Evolutionary conservation across 2,113 vertebrate genomes (phyloP), one percentile per base, ranked within the genome.

Genomic region (Jacana jacana): DNA sequence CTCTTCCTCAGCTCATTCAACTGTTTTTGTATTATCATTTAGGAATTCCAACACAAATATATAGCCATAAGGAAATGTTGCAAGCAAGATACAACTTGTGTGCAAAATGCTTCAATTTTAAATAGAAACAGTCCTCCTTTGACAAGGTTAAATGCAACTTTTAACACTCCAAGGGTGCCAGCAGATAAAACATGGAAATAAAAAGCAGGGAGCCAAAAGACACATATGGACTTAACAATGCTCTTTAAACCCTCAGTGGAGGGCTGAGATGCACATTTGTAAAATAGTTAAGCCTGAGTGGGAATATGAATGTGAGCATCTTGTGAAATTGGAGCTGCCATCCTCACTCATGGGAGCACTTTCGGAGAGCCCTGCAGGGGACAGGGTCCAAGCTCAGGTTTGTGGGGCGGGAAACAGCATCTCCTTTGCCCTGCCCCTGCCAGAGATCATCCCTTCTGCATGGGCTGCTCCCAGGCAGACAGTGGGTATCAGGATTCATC

Each of bases 131-230:
- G 33, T 58, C 63, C 52, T 92, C 31, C 44, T 87, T 91, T 89
- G 73, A 95, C 93, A 94, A 92, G 95, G 93, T 96, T 96, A 96
- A 81, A 87, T 15, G 37, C 33, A 84, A 89, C 83, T 92, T 89
- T 69, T 85, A 96, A 91, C 86, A 76, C 88, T 44, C 28, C 22
- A 27, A 79, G 61, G 42, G 37, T 95, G 77, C 82, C 91, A 95
- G 71, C n/a, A 94, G 61, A 89, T 72, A 94, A 96, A 96, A 93
- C 76, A 91, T 2, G 85, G 58, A 80, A 90, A 88, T 75, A 79
- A 61, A 79, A 84, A 79, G 61, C 82, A 76, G 14, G 69, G 80
- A 94, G 95, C 86, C 93, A 96, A 84, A 86, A 96, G 87, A 84
- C 10, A 1, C 93, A 89, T 76, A 94, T 54, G 91, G 86, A 95